Conservation (phyloP, 2,113 vertebrate species). For the Poeciliopsis retropinna region DNA sequence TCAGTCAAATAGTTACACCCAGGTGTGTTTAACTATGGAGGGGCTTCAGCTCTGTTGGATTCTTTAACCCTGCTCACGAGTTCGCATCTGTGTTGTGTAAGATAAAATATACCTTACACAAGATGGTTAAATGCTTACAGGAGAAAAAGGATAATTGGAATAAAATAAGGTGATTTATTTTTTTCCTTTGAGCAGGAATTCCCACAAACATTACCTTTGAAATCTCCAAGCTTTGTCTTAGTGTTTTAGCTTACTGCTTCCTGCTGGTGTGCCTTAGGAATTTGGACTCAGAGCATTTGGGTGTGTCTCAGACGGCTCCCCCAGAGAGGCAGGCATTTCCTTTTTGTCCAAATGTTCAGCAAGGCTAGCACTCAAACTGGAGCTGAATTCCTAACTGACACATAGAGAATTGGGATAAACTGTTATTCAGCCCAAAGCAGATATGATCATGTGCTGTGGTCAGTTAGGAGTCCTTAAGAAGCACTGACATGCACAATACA, state of each 20-base stretch:
- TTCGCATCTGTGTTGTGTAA: not conserved
- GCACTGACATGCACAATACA: not conserved
- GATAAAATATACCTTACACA: not conserved
- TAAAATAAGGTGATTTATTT: not conserved
- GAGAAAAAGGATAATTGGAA: not conserved
- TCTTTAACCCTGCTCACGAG: not conserved
- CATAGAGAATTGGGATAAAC: not conserved
- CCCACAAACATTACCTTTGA: not conserved
- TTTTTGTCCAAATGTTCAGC: not conserved
- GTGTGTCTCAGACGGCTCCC: not conserved
- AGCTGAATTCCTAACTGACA: not conserved
- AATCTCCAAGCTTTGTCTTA: not conserved
- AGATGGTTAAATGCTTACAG: not conserved
- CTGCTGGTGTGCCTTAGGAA: not conserved
- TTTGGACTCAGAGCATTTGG: not conserved
- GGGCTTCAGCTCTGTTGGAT: not conserved
- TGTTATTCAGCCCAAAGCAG: not conserved
- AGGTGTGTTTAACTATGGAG: conserved; percentile 20
- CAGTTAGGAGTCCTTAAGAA: not conserved
- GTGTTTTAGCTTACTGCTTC: not conserved
- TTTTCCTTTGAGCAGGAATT: not conserved
- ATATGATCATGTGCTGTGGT: not conserved
- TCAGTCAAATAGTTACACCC: not conserved
- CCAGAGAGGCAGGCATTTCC: not conserved
- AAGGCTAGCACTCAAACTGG: not conserved